Conservation (phyloP, 1,140 invertebrate species). For the Drosophila parabipectinata region DNA sequence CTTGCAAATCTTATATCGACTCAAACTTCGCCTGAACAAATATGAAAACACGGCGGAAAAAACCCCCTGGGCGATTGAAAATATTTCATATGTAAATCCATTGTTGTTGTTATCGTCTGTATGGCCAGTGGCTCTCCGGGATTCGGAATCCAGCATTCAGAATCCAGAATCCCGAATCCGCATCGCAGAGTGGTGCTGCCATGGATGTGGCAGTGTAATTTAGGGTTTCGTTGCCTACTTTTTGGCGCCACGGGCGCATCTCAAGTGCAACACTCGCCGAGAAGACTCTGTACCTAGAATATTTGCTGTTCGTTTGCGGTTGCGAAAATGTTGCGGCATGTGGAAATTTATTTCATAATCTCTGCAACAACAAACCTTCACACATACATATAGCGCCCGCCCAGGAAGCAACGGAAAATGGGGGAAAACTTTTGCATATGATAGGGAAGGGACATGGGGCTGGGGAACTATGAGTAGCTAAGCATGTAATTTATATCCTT, state of each 20-base stretch:
- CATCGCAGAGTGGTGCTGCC: conserved; percentile 3
- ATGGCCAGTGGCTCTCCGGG: conserved; percentile 36
- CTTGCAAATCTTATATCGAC: conserved; percentile 39
- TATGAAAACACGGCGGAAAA: conserved; percentile 56
- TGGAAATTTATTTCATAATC: conserved; percentile 80
- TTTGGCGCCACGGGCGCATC: conserved; percentile 48
- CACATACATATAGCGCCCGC: background rate
- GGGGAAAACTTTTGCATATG: conserved; percentile 42
- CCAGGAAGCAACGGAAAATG: conserved; percentile 1
- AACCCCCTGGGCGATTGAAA: conserved; percentile 68
- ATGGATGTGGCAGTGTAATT: conserved; percentile 23
- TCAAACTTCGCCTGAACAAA: conserved; percentile 54
- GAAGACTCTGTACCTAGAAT: conserved; percentile 36
- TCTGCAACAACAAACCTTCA: conserved; percentile 24
- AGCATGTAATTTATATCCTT: conserved; percentile 61
- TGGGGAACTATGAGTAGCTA: conserved; percentile 43
- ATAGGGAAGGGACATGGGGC: background rate
- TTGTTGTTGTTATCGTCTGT: conserved; percentile 40
- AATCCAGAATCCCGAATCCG: background rate
- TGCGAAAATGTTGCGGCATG: conserved; percentile 75
- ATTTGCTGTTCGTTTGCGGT: conserved; percentile 49
- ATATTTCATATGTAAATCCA: conserved; percentile 75
- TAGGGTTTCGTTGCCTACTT: conserved; percentile 55
- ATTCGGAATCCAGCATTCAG: background rate
- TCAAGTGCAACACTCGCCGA: conserved; percentile 62